phyloP scores from a whole-genome alignment of 2,113 vertebrate species.

The Xiphophorus maculatus region DNA sequence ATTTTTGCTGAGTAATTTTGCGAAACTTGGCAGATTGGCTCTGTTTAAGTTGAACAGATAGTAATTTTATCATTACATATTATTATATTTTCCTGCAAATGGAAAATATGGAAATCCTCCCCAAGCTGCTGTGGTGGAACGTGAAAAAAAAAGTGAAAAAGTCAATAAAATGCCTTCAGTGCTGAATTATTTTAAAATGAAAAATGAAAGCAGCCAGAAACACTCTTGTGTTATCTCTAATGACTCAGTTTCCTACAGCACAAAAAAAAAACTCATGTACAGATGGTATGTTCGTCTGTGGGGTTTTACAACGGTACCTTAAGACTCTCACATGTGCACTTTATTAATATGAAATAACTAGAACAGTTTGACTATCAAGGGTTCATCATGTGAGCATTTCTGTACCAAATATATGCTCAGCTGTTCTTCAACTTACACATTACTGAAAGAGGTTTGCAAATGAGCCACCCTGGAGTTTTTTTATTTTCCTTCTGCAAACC shows the following conservation, averaged over 20 bases:
- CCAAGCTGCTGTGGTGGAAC: conserved; percentile 6
- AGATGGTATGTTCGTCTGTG: conserved; percentile 2
- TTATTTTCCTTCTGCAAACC: conserved; percentile 21
- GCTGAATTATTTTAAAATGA: conserved; percentile 26
- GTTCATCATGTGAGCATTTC: background rate
- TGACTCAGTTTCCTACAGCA: background rate
- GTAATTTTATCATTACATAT: background rate
- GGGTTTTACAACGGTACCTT: conserved; percentile 11
- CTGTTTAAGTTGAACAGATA: background rate
- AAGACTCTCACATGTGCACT: background rate
- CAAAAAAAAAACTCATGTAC: background rate
- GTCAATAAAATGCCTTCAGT: background rate
- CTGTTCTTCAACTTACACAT: conserved; percentile 9
- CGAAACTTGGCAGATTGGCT: background rate
- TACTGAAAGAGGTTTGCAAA: conserved; percentile 20
- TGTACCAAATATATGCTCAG: conserved; percentile 2
- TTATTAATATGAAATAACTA: background rate
- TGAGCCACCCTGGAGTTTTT: conserved; percentile 35
- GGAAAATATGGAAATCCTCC: conserved; percentile 9
- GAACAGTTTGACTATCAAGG: background rate
- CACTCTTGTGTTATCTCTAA: conserved; percentile 9
- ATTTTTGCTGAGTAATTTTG: background rate
- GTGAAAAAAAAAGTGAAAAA: conserved; percentile 35
- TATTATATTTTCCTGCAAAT: background rate
- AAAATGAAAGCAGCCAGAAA: conserved; percentile 36